These are phyloP conservation scores for Hypomesus transpacificus DNA, from an alignment of 2,113 vertebrate genomes.

Conservation along the genomic window DNA sequence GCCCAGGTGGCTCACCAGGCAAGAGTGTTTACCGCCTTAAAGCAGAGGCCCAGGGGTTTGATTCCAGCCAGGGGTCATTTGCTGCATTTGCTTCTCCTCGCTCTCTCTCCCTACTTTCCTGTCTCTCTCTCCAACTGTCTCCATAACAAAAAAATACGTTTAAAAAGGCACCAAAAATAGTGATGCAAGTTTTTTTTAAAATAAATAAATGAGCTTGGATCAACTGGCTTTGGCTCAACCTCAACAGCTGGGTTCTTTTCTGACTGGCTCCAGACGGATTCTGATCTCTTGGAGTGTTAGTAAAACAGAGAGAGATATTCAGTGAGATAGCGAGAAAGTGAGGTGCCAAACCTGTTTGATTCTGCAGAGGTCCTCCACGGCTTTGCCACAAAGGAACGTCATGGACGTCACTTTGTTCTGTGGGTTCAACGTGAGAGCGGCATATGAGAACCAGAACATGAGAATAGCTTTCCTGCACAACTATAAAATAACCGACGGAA, in stretches of 20 bases:
- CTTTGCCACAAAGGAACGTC: constrained; percentile 93
- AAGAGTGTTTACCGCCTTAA: too few relatives aligned
- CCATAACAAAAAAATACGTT: too few relatives aligned
- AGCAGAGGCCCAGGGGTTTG: neutral
- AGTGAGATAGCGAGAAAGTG: neutral
- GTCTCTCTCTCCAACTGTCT: neutral
- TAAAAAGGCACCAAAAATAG: neutral
- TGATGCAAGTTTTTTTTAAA: neutral
- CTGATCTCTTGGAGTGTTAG: neutral
- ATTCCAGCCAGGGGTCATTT: constrained; percentile 25
- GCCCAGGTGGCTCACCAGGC: too few relatives aligned
- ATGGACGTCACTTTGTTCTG: constrained; percentile 99
- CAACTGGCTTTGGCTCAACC: neutral
- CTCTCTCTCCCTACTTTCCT: constrained; percentile 21
- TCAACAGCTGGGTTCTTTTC: neutral
- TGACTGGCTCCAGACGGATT: neutral
- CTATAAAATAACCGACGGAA: neutral
- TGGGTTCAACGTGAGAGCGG: constrained; percentile 38
- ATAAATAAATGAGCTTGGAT: neutral
- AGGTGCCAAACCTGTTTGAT: constrained; percentile 88
- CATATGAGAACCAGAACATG: neutral
- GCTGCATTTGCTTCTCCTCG: constrained; percentile 20
- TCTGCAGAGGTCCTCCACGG: constrained; percentile 95
- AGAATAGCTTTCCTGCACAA: neutral
- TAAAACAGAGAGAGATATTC: neutral